phyloP scores from a whole-genome alignment of 2,797 vertebrate species.

The Etheostoma nigrum region DNA sequence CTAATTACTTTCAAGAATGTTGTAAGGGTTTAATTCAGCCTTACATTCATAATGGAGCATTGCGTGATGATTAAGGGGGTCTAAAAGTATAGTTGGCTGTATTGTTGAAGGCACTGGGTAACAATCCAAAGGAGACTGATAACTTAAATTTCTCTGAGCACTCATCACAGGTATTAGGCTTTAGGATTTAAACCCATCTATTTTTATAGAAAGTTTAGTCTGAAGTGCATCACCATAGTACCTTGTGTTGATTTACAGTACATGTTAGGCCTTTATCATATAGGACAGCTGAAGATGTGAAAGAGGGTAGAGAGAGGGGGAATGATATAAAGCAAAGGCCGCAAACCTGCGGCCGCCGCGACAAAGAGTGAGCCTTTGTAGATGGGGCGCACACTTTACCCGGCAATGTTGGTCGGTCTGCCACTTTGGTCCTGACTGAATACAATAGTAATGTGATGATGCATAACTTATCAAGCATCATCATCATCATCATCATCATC shows the following conservation, averaged over 20 bases:
- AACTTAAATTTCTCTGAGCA: constrained; percentile 16
- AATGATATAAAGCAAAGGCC: too few species aligned
- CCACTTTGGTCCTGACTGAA: not conserved
- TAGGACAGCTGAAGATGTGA: too few species aligned
- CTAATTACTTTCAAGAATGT: not conserved
- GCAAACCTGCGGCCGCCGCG: too few species aligned
- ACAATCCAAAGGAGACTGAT: constrained; percentile 20
- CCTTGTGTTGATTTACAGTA: constrained; percentile 45
- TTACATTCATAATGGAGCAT: not conserved
- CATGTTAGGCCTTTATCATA: too few species aligned
- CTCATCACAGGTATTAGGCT: constrained; percentile 43
- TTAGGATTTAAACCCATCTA: constrained; percentile 44
- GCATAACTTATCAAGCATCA: not conserved
- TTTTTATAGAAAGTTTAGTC: constrained; percentile 33
- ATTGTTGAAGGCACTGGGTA: constrained; percentile 6
- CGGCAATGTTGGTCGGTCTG: not conserved
- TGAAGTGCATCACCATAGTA: constrained; percentile 21
- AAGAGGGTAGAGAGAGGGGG: too few species aligned
- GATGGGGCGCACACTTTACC: too few species aligned
- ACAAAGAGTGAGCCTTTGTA: too few species aligned
- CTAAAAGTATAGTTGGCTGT: not conserved
- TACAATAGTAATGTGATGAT: not conserved
- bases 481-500: not conserved
- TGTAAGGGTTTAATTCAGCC: not conserved
- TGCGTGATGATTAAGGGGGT: constrained; percentile 14